These are phyloP conservation scores for Eupithecia abbreviata DNA, from an alignment of 2,888 invertebrate genomes.

Conservation along the genomic window DNA sequence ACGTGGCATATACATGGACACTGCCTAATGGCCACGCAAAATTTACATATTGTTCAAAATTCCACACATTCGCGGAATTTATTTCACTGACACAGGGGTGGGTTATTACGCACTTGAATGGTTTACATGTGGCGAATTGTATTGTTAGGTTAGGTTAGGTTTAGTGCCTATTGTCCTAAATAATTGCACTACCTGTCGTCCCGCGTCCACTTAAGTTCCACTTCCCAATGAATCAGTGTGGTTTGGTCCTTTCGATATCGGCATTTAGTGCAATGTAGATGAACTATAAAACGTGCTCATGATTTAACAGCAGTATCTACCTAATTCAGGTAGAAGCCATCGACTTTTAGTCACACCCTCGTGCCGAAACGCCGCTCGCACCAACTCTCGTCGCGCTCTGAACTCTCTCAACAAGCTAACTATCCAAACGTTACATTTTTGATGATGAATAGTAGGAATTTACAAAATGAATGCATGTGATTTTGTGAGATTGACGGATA, in stretches of 20 bases:
- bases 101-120: conserved; percentile 41
- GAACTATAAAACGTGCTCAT: neutral
- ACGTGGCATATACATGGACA: conserved; percentile 48
- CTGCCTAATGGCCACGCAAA: conserved; percentile 48
- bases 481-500: too few species aligned
- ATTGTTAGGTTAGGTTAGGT: neutral
- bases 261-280: neutral
- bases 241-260: neutral
- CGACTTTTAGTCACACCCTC: too few species aligned
- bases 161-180: conserved; percentile 3
- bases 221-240: neutral
- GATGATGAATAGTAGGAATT: too few species aligned
- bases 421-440: too few species aligned
- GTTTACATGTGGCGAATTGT: neutral
- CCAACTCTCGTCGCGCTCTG: too few species aligned
- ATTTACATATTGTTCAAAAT: conserved; percentile 54
- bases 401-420: too few species aligned
- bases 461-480: too few species aligned
- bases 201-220: neutral
- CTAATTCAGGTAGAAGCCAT: too few species aligned
- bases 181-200: neutral
- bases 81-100: conserved; percentile 48
- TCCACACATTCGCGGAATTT: conserved; percentile 47
- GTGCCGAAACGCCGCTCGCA: too few species aligned
- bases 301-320: neutral